Evolutionary conservation across 64 coral and sea anemone genomes (phyloP), one percentile per base, ranked within the genome.

Genomic region (Montipora cactus): DNA sequence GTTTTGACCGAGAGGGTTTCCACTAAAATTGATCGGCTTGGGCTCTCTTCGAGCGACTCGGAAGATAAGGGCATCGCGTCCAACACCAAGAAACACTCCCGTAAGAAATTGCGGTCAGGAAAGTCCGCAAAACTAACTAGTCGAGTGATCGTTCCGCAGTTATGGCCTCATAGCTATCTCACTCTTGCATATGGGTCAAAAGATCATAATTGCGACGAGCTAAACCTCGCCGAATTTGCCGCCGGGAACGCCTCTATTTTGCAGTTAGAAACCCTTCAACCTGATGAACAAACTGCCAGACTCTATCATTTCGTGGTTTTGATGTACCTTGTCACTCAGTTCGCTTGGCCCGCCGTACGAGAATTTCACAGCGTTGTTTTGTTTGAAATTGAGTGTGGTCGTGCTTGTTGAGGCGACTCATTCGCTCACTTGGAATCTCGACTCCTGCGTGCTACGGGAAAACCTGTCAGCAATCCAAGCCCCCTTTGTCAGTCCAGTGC

Each of bases 301-400:
- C 21, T 78, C 5, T 50, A 78, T 57, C 75, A 89, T 67, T 48
- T 89, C 2, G 74, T 50, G 2, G 47, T 28, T 61, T 37, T 79
- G 15, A 89, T 89, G 87, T 89, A 89, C 13, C 53, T 89, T 20
- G 74, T 57, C 15, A 89, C 72, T 4, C 76, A 89, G 87, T 78
- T 78, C 20, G 6, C 72, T 3, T 89, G 84, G 84, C n/a, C 84
- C 3, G 7, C 48, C 0, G 71, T 76, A 0, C 87, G 87, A 28
- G 20, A 10, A 11, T 67, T 67, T 67, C 75, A 90, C n/a, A 78
- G 78, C 0, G 78, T 47, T 19, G 79, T 91, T 8, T 9, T 91
- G 5, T 75, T 51, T 46, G 89, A 91, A 68, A 91, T 91, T 4
- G 89, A 91, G 47, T 28, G 89, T 23, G 67, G 78, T 6, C 61